phyloP scores from a whole-genome alignment of 92 coral and sea anemone species.

The Plumapathes pennacea region DNA sequence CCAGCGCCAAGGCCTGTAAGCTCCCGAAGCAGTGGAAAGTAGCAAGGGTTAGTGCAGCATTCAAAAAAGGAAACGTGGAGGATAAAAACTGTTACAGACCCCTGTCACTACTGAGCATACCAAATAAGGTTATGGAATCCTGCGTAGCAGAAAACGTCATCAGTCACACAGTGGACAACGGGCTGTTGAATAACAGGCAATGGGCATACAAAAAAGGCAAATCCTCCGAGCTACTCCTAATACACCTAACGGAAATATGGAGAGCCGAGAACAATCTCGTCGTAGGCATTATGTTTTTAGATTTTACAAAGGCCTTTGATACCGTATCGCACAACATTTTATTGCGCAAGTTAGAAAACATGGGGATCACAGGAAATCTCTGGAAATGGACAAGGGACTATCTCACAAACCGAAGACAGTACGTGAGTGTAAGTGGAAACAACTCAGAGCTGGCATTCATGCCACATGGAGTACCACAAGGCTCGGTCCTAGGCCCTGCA shows the following conservation, averaged over 20 bases:
- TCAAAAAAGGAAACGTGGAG: constrained; percentile 30
- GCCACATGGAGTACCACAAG: constrained; percentile 8
- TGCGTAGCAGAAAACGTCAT: not conserved
- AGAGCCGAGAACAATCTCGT: constrained; percentile 26
- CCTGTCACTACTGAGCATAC: constrained; percentile 1
- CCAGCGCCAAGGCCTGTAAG: constrained; percentile 23
- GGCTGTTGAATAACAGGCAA: constrained; percentile 8
- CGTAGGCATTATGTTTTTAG: constrained; percentile 31
- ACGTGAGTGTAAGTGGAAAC: not conserved
- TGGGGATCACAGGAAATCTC: constrained; percentile 1
- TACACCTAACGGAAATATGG: constrained; percentile 54
- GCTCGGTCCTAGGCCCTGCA: constrained; percentile 15
- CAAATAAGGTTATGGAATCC: not conserved
- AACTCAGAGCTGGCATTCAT: constrained; percentile 1
- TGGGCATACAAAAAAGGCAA: constrained; percentile 49
- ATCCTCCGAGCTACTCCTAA: constrained; percentile 32
- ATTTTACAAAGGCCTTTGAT: constrained; percentile 20
- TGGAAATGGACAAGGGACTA: constrained; percentile 3
- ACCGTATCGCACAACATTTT: not conserved
- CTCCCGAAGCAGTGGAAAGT: constrained; percentile 39
- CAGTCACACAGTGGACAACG: not conserved
- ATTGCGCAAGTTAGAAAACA: not conserved
- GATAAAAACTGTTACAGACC: constrained; percentile 20
- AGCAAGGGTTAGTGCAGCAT: constrained; percentile 34
- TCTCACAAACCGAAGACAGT: not conserved